A percentile compares a stretch with the other conserved stretches of the same genome.
phyloP scores from a whole-genome alignment of 2,113 vertebrate genomes.

The Etia nguti region DNA sequence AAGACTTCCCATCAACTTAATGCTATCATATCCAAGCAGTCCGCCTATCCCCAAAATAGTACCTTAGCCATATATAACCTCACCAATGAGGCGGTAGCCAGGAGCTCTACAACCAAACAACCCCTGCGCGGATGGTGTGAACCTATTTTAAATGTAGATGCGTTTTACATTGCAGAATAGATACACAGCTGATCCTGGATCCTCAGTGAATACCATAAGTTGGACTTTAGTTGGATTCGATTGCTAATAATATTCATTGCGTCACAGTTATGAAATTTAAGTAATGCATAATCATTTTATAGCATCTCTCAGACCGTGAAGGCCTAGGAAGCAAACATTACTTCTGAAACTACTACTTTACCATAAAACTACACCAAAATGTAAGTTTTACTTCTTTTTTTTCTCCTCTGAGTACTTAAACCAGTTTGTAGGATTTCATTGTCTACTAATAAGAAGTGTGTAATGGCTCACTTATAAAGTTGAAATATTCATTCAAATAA shows the following conservation, averaged over 20 bases:
- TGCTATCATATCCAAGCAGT: background rate
- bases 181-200: background rate
- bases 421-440: background rate
- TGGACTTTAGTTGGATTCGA: background rate
- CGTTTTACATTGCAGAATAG: background rate
- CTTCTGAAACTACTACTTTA: background rate
- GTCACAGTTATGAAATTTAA: background rate
- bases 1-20: background rate
- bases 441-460: background rate
- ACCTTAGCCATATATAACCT: constrained; percentile 37
- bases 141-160: background rate
- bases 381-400: background rate
- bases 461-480: background rate
- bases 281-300: background rate
- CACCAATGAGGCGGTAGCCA: background rate
- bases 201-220: background rate
- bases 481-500: background rate
- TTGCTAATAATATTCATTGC: background rate
- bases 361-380: background rate
- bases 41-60: constrained; percentile 34
- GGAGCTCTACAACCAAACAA: background rate
- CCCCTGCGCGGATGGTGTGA: background rate
- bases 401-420: background rate
- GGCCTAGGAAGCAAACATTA: background rate
- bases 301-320: background rate